A percentile compares a stretch with the other conserved stretches of the same genome.
Conservation (phyloP, 2,888 invertebrate species). For the Germaria angustata region DNA sequence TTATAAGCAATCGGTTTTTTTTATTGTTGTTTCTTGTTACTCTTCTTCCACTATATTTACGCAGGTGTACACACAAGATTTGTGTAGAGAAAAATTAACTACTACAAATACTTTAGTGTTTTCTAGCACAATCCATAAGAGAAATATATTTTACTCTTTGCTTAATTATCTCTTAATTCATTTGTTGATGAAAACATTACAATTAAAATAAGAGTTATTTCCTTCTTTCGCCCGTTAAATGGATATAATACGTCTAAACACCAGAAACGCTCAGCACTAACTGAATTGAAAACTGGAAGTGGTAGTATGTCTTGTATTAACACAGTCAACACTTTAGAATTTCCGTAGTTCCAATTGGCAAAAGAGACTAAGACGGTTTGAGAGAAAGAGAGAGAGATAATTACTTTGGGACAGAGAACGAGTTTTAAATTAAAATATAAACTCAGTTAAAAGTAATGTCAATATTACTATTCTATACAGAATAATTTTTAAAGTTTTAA, state of each 20-base stretch:
- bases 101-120: slow-evolving; percentile 7
- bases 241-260: slow-evolving; percentile 71
- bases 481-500: neutral
- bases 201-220: slow-evolving; percentile 9
- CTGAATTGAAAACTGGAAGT: slow-evolving; percentile 71
- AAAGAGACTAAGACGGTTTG: neutral
- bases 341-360: slow-evolving; percentile 62
- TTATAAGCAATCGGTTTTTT: slow-evolving; percentile 39
- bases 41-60: slow-evolving; percentile 53
- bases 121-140: neutral
- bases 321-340: slow-evolving; percentile 45
- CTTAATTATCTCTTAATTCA: neutral
- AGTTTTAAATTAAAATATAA: neutral
- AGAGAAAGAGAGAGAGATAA: neutral
- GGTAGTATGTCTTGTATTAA: slow-evolving; percentile 50
- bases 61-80: slow-evolving; percentile 47
- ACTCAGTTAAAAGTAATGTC: slow-evolving; percentile 12
- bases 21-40: neutral
- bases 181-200: neutral
- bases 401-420: neutral
- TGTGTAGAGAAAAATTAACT: neutral
- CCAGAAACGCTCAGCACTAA: slow-evolving; percentile 71
- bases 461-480: neutral
- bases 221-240: neutral
- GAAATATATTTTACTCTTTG: slow-evolving; percentile 21